Evolutionary conservation across 2,113 vertebrate species (phyloP), one percentile per base, ranked within the genome.

Genomic region (Cynocephalus volans): DNA sequence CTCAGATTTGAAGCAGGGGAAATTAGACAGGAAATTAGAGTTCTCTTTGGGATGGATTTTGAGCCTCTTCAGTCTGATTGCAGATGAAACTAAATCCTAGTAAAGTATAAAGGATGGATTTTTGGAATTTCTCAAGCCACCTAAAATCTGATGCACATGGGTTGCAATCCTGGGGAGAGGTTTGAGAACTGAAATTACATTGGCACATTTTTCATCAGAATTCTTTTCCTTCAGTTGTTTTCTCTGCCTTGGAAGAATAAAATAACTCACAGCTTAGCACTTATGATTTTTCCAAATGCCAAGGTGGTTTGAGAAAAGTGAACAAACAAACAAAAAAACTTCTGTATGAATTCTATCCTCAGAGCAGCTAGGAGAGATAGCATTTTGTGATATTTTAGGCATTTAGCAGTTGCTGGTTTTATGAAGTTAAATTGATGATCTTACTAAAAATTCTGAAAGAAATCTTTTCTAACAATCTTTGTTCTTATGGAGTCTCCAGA

Each of bases 381-480:
- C 41, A 77, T 85, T 64, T 70, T 85, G 28, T 45, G 33, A 72
- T 93, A 75, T 94, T 83, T 70, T n/a, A 65, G 58, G 11, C 18
- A 91, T 67, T 81, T 79, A 92, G 11, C 56, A 87, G 70, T 58
- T 93, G 50, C 77, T 82, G 41, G 62, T 88, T 90, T 76, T 84
- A 45, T 81, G 62, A 91, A 60, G 28, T 80, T 77, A 56, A n/a
- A 18, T 81, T 88, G 21, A 95, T 96, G 62, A 65, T 79, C 23
- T 84, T 90, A 58, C 76, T 93, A 62, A 85, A 85, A 85, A 85
- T 50, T 82, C 33, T 95, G 85, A 54, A 70, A 60, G 76, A 91
- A 85, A 76, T 77, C 18, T 67, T 85, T 96, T 65, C 48, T 70
- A 89, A 70, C 13, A 23, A 0, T 58, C 12, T 52, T 45, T 93